Conservation (phyloP, 2,797 vertebrate species). For the Premnoplex brunnescens region DNA sequence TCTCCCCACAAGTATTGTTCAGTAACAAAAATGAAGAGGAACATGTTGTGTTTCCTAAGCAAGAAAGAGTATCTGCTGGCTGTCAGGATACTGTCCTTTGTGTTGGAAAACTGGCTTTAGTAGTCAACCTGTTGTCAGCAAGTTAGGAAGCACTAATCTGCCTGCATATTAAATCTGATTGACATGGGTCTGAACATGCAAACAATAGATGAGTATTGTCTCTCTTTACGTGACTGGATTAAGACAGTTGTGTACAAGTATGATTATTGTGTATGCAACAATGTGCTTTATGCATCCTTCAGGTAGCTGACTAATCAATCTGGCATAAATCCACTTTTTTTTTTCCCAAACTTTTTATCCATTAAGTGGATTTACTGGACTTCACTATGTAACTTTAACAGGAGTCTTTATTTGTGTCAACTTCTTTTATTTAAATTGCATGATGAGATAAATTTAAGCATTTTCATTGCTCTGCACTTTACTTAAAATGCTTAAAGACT, state of each 20-base stretch:
- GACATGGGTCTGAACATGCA: conserved; percentile 9
- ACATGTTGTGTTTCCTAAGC: neutral
- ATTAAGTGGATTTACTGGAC: neutral
- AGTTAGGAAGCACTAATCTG: conserved; percentile 36
- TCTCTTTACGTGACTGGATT: conserved; percentile 15
- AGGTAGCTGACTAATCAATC: conserved; percentile 41
- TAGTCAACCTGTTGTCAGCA: conserved; percentile 9
- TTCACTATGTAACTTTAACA: neutral
- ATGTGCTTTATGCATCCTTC: conserved; percentile 10
- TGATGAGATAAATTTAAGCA: neutral
- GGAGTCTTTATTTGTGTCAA: neutral
- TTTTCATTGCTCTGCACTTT: neutral
- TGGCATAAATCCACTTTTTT: neutral
- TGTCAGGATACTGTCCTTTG: neutral
- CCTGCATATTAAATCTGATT: conserved; percentile 36
- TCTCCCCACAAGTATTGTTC: neutral
- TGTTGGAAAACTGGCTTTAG: neutral
- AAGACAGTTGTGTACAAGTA: conserved; percentile 11
- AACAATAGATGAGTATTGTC: neutral
- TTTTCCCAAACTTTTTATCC: neutral
- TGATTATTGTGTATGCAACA: conserved; percentile 41
- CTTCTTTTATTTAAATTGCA: neutral
- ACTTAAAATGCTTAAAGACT: neutral
- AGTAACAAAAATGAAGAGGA: neutral
- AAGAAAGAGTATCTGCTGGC: neutral